Evolutionary conservation across 2,888 invertebrate species (phyloP).

Genomic region (Antitype chi): DNA sequence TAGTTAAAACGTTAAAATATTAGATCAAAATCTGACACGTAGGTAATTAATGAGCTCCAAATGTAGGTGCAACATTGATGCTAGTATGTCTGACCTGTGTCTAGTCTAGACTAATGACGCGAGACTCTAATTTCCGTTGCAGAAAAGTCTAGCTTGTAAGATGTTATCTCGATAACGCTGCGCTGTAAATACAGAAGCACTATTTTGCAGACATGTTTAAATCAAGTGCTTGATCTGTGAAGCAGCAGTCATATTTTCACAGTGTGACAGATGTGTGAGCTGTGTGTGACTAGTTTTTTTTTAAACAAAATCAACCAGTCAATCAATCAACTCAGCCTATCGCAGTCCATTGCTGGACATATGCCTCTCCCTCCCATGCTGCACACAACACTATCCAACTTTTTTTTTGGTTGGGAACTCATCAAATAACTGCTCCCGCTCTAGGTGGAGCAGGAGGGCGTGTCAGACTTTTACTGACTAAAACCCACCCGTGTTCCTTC

Average conservation of each 20-base stretch:
- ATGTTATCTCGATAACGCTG: background rate
- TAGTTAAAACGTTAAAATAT: background rate
- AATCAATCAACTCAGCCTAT: no score
- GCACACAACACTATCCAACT: no score
- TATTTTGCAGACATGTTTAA: background rate
- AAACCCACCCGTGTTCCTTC: no score
- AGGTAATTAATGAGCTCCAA: slow-evolving; percentile 14
- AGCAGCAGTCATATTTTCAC: background rate
- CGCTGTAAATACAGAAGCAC: background rate
- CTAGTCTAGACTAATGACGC: slow-evolving; percentile 4
- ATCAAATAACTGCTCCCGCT: no score
- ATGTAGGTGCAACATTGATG: slow-evolving; percentile 15
- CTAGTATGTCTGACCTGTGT: slow-evolving; percentile 5
- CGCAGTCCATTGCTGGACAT: no score
- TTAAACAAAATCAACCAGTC: no score
- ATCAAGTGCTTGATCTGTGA: background rate
- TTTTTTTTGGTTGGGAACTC: no score
- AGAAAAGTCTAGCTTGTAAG: slow-evolving; percentile 6
- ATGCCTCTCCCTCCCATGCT: no score
- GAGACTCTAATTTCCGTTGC: slow-evolving; percentile 41
- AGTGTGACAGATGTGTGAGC: background rate
- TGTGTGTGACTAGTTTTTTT: background rate
- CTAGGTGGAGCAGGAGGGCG: no score
- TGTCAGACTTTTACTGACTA: no score
- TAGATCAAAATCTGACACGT: background rate